These are phyloP conservation scores for Heliocidaris tuberculata DNA, from an alignment of 35 echinoderm and acorn worm species.

Conservation along the genomic window DNA sequence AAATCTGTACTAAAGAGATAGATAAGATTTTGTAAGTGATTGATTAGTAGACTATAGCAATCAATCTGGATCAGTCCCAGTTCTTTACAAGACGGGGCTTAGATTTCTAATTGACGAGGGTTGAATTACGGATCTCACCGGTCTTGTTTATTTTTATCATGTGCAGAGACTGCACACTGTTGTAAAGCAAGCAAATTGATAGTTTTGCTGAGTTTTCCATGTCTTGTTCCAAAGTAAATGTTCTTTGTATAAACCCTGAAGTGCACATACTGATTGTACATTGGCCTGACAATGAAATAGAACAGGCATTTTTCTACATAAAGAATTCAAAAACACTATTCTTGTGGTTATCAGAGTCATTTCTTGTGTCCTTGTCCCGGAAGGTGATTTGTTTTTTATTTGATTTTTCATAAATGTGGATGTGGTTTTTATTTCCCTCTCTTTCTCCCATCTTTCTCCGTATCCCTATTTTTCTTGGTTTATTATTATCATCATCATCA, in stretches of 20 bases:
- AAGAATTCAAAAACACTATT: background rate
- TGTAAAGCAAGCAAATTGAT: too few relatives aligned
- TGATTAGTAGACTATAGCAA: too few relatives aligned
- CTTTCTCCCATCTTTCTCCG: too few relatives aligned
- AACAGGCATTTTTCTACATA: slow-evolving; percentile 49
- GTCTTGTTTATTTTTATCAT: background rate
- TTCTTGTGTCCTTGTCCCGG: background rate
- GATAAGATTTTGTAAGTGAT: too few relatives aligned
- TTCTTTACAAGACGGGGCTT: too few relatives aligned
- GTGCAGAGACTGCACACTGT: too few relatives aligned
- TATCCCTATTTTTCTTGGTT: too few relatives aligned
- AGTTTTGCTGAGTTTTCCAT: background rate
- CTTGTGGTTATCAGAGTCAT: background rate
- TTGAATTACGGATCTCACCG: background rate
- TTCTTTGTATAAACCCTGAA: slow-evolving; percentile 38
- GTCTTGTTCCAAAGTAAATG: background rate
- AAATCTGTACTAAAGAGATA: too few relatives aligned
- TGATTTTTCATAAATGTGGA: background rate
- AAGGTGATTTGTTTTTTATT: background rate
- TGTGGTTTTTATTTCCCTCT: too few relatives aligned
- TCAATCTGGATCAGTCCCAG: too few relatives aligned
- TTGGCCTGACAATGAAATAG: slow-evolving; percentile 28
- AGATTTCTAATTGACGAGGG: background rate
- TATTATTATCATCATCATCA: too few relatives aligned
- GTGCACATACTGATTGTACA: slow-evolving; percentile 38